Base-by-base conservation (phyloP, 2,888 invertebrate species). In the Carcina quercana region DNA sequence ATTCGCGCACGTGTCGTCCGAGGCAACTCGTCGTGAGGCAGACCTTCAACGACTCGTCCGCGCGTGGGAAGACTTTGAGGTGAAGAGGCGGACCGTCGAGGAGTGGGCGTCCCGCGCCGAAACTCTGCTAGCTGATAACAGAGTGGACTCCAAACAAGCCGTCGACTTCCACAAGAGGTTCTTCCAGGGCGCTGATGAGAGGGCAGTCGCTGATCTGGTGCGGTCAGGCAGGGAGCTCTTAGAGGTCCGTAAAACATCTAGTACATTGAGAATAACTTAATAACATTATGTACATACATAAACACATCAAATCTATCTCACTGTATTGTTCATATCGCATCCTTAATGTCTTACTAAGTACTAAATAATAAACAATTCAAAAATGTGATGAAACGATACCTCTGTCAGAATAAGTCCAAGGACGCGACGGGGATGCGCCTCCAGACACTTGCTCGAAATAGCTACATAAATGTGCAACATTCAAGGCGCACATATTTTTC, bases 51-150 rank as follows among this genome's bases (percentile, higher is more conserved):
- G 93, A 41, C 88, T 93, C 0, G 87, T 91, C 1, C 86, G 93
- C 7, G 91, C 92, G 29, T 97, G 96, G 96, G 90, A 92, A 28
- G 91, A 91, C 40, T 95, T 94, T 61, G 89, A 91, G 33, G 90
- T 89, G 49, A 91, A 91, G 59, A 92, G 93, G 59, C 86, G 91
- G 11, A 86, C 89, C 5, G 91, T 97, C 0, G 91, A 91, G 12
- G 94, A 94, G 44, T 97, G 97, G 96, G 85, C 97, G 1, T 88
- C 91, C 0, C 88, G 91, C 28, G 96, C 97, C 0, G 94, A 96
- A 49, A 89, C 91, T 3, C 72, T 96, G 21, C 86, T 96, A 11
- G 87, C 89, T 1, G 96, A 96, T 53, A 91, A 89, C 56, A 87
- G 91, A 31, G 90, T 92, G 3, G 94, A 94, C 56, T 90, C 89